Conservation (phyloP, 2,888 invertebrate species). For the Amiota mariae region DNA sequence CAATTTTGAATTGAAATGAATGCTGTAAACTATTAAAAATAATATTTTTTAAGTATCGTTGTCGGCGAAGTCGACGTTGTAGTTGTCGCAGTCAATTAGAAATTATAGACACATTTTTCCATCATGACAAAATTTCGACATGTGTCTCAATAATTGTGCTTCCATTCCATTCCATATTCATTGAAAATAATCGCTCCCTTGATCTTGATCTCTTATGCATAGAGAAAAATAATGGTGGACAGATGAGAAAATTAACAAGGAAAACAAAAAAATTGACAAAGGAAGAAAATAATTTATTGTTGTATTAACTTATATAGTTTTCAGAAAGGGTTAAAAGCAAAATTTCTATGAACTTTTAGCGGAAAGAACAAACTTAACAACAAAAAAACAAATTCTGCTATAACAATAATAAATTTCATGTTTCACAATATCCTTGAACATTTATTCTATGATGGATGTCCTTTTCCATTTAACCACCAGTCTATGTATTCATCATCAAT, state of each 20-base stretch:
- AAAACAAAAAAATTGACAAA: neutral
- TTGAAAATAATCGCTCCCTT: neutral
- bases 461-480: too few relatives aligned
- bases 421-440: too few relatives aligned
- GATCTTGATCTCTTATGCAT: neutral
- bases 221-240: neutral
- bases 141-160: neutral
- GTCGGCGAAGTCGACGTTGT: neutral
- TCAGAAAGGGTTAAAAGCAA: conserved; percentile 12
- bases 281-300: too few relatives aligned
- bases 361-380: neutral
- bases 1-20: conserved; percentile 2
- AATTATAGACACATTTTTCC: conserved; percentile 21
- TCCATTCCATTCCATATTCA: neutral
- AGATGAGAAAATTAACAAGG: neutral
- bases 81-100: conserved; percentile 26
- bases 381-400: too few relatives aligned
- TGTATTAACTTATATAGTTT: too few relatives aligned
- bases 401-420: too few relatives aligned
- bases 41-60: conserved; percentile 24
- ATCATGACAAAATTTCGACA: conserved; percentile 27
- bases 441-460: too few relatives aligned
- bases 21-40: conserved; percentile 15
- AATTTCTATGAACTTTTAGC: neutral
- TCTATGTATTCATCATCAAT: too few relatives aligned